Conservation (phyloP, 2,113 vertebrate genomes). For the Emydocephalus ijimae region DNA sequence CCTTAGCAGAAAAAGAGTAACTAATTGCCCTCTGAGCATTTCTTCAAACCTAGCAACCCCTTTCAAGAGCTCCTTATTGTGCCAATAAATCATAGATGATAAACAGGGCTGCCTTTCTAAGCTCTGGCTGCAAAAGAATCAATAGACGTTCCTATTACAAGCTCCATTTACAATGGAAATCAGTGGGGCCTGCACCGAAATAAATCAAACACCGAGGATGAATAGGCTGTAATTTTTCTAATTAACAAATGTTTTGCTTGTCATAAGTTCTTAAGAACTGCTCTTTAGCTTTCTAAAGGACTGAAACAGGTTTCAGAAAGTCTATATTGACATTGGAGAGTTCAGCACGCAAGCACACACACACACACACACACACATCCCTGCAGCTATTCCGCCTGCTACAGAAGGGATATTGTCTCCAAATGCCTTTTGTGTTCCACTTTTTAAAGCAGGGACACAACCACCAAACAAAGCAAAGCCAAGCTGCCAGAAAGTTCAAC, state of each 20-base stretch:
- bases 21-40: conserved; percentile 75
- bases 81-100: conserved; percentile 80
- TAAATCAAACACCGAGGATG: conserved; percentile 75
- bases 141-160: conserved; percentile 80
- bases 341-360: conserved; percentile 53
- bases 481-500: conserved; percentile 29
- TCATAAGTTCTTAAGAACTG: conserved; percentile 73
- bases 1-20: conserved; percentile 72
- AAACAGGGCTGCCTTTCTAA: conserved; percentile 77
- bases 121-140: conserved; percentile 79
- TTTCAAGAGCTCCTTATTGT: conserved; percentile 81
- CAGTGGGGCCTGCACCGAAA: conserved; percentile 75
- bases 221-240: conserved; percentile 81
- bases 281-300: conserved; percentile 60
- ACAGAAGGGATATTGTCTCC: conserved; percentile 26
- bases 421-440: conserved; percentile 28
- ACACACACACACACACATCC: background rate
- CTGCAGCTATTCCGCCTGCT: conserved; percentile 54
- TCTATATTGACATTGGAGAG: conserved; percentile 65
- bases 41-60: conserved; percentile 78
- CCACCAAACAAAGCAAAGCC: conserved; percentile 34
- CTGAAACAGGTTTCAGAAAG: conserved; percentile 67
- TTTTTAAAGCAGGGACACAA: conserved; percentile 23
- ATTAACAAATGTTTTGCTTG: conserved; percentile 78
- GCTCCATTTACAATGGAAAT: conserved; percentile 75